Base-by-base conservation (phyloP, 1,140 invertebrate genomes). In the Oscheius sp. region DNA sequence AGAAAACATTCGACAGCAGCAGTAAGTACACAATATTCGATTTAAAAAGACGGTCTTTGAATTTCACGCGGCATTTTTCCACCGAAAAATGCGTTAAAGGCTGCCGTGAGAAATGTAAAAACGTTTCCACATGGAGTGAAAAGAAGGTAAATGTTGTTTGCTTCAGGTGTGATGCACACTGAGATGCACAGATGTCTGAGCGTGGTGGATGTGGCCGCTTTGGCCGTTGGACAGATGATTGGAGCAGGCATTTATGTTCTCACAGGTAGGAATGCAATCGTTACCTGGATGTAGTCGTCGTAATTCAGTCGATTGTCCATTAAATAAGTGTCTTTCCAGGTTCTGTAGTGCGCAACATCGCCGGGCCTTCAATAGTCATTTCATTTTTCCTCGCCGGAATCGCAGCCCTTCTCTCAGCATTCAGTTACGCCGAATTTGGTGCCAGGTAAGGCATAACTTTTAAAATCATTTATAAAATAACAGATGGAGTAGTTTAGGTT, bases 381-480 rank as follows among this genome's bases (percentile, higher is more conserved):
- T 93, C 92, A 18, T 94, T 94, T 78, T 85, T 94, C 0, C 83
- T 95, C 38, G 92, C 93, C 3, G 93, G 92, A 0, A 84, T 94
- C 1, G 92, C 93, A 0, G 92, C 92, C 0, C 87, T 93, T 32
- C 85, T 77, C 23, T 85, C 93, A 2, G 92, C 92, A 0, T 85
- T 96, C 0, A 95, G 93, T 82, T 95, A 95, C 80, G 92, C 93
- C 2, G 94, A 96, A 85, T 93, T 95, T 61, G 91, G 92, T 0
- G 91, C 92, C 18, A 74, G 73, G 73, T 74, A 7, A n/a, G 46
- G 10, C 36, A 20, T 3, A 20, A 1, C 2, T 4, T 34, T 7
- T 10, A 10, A 45, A 45, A 13, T n/a, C 20, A 45, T 10, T n/a
- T 10, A 13, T 2, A 55, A 23, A 20, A 3, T 26, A 46, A 10